Evolutionary conservation across 2,797 vertebrate genomes (phyloP).

Genomic region (Sebastes hubbsi): DNA sequence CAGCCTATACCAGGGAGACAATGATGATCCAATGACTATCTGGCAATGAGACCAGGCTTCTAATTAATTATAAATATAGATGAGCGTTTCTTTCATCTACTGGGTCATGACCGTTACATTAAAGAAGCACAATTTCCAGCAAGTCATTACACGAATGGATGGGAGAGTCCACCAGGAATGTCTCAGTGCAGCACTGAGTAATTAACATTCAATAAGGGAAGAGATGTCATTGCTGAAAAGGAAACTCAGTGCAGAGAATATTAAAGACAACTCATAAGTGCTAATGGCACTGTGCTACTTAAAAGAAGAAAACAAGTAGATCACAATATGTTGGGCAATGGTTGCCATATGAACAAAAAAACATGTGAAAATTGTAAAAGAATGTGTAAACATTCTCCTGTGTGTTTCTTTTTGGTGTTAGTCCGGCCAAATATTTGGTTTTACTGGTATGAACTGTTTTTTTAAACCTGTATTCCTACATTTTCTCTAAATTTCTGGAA

Average conservation of each 20-base stretch:
- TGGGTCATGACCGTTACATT: slow-evolving; percentile 1
- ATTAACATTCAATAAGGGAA: slow-evolving; percentile 9
- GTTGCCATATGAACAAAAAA: neutral
- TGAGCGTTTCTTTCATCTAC: slow-evolving; percentile 28
- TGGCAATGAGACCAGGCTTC: slow-evolving; percentile 9
- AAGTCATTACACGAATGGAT: neutral
- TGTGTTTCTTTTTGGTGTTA: neutral
- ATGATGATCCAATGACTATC: neutral
- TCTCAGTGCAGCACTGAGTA: neutral
- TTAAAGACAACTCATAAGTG: neutral
- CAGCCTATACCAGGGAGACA: slow-evolving; percentile 13
- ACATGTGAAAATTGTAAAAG: neutral
- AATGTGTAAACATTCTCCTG: neutral
- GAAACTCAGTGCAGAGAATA: neutral
- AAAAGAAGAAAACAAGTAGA: neutral
- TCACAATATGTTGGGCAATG: neutral
- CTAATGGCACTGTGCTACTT: neutral
- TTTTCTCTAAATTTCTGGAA: neutral
- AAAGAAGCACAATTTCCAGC: neutral
- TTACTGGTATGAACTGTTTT: neutral
- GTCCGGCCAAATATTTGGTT: neutral
- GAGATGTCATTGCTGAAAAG: neutral
- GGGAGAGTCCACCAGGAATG: neutral
- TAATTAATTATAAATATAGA: slow-evolving; percentile 48
- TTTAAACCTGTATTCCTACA: neutral